Base-by-base conservation (phyloP, 2,797 vertebrate genomes). In the Crocodylus rhombifer region DNA sequence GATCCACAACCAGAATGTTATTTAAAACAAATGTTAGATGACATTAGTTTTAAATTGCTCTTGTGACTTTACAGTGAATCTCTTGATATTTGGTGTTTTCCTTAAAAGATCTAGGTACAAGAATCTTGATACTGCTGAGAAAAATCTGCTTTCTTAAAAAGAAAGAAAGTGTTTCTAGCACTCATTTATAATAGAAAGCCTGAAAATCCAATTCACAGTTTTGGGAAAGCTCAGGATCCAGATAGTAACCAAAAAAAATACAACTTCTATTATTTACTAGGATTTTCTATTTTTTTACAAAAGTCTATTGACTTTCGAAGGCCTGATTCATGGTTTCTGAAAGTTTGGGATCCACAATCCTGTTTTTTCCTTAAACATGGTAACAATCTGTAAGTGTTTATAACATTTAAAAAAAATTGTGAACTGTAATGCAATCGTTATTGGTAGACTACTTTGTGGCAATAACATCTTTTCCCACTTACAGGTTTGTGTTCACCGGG, bases 401-500 rank as follows among this genome's bases (percentile, higher is more conserved):
- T 76, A 77, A 42, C 78, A 60, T 18, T 58, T 18, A 67, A 58
- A 51, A 20, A 26, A 36, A 20, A 26, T 30, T 83, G 69, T 12
- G 21, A 75, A 75, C 42, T 84, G 3, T 62, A 82, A 4, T 14
- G 14, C 65, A 82, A 33, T 26, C 5, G 4, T 28, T 16, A 64
- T 9, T 57, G 15, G 18, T 71, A 26, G 2, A 84, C 61, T 65
- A 33, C 65, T 7, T 17, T 62, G 88, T 84, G 80, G 84, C 91
- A 56, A 58, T 76, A 76, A 10, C 42, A 7, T 86, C 55, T 82
- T 88, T 95, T 14, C 93, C 94, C 61, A 28, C 64, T 8, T 84
- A 0, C 67, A 99, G 99, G 98, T 77, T 95, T 95, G 36, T 99
- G 99, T 92, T 97, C 98, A 21, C 30, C 65, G 30, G 98, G 98